Percentiles rank a stretch among this genome's conserved stretches.
phyloP scores from a whole-genome alignment of 2,888 invertebrate genomes.

The Herminia tarsipennalis region DNA sequence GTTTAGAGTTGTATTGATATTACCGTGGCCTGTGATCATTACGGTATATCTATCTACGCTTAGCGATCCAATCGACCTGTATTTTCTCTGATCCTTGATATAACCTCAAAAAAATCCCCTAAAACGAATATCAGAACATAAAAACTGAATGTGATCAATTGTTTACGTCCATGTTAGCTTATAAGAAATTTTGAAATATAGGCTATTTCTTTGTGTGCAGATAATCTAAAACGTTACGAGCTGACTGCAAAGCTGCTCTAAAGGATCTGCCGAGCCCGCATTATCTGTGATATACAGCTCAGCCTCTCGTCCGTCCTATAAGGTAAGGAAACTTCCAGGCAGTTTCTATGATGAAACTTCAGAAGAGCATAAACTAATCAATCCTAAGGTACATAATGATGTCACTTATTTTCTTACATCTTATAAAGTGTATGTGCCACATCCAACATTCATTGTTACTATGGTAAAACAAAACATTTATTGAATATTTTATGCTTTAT shows the following conservation, averaged over 20 bases:
- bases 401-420: too few species aligned
- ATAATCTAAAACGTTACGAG: constrained; percentile 79
- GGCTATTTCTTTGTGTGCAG: constrained; percentile 54
- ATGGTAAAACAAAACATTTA: constrained; percentile 8
- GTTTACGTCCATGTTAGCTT: constrained; percentile 17
- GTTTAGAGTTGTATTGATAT: constrained; percentile 17
- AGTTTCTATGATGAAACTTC: too few species aligned
- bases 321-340: too few species aligned
- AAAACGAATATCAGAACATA: too few species aligned
- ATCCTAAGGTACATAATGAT: too few species aligned
- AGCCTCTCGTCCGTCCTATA: constrained; percentile 86
- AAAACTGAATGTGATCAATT: constrained; percentile 16
- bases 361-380: too few species aligned
- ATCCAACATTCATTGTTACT: constrained; percentile 5
- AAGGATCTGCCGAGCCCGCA: constrained; percentile 85
- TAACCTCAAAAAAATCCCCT: constrained; percentile 81
- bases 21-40: constrained; percentile 28
- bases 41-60: constrained; percentile 22
- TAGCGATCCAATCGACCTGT: constrained; percentile 22
- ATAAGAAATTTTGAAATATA: constrained; percentile 22
- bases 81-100: constrained; percentile 50
- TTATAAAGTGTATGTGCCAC: neutral
- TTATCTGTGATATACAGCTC: constrained; percentile 87
- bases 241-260: constrained; percentile 81
- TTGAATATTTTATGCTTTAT: constrained; percentile 3